Evolutionary conservation across 2,113 vertebrate species (phyloP), one percentile per base, ranked within the genome.

Genomic region (Corynorhinus townsendii): DNA sequence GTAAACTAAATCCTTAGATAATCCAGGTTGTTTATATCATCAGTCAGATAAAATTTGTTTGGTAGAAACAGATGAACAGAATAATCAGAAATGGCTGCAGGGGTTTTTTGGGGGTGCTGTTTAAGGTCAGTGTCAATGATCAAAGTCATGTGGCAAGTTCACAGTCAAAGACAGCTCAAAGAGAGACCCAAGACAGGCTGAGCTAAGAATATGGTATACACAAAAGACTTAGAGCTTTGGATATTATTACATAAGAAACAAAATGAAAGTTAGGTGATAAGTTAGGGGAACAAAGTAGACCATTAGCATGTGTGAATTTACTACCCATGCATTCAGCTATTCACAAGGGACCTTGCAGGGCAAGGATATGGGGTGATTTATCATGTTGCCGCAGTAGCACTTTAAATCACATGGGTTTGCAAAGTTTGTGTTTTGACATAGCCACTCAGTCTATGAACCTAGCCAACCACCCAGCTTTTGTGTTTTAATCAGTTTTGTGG

Each of bases 251-350:
- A 56, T 80, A 66, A 88, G 95, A 93, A 93, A 22, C 40, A 59
- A 88, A 93, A 79, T 3, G 28, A 40, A 95, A 84, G 49, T 84
- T 92, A 96, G 71, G 24, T 96, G 77, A 77, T 82, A 96, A 93
- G 47, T 91, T 95, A 87, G 19, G 52, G 71, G 66, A 80, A 62
- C 54, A 75, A 22, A 80, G 49, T 77, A 82, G 52, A 79, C 83
- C 69, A 91, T 86, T 90, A 96, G 89, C 89, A 90, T 80, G 92
- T 88, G 79, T 86, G 86, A 93, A 80, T 95, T 96, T 94, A 54
- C 88, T 92, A 49, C 82, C 87, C 38, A 6, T 76, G 82, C 82
- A 89, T 92, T 90, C 73, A 80, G 0, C 71, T 83, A 80, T 90
- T 95, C 93, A 82, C 73, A 40, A 49, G 82, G 30, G 89, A 94